phyloP scores from a whole-genome alignment of 1,140 invertebrate species.

The Rhopalosiphum padi region DNA sequence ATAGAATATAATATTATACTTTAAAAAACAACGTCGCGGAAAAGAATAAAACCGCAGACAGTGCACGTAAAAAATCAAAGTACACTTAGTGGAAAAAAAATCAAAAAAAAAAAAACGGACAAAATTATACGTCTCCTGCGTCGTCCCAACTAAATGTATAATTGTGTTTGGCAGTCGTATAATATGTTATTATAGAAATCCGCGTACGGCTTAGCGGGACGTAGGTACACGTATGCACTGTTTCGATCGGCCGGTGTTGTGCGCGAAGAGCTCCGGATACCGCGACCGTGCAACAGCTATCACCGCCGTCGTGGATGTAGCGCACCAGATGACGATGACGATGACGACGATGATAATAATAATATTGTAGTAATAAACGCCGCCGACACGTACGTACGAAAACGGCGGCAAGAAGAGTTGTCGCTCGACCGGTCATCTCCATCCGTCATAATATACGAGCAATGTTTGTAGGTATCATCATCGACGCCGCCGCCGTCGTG shows the following conservation, averaged over 20 bases:
- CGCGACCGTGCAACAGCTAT: background rate
- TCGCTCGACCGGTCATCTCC: slow-evolving; percentile 46
- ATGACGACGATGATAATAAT: background rate
- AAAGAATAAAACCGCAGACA: background rate
- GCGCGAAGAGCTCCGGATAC: background rate
- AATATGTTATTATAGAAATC: background rate
- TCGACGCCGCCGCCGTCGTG: background rate
- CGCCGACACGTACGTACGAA: background rate
- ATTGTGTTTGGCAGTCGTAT: background rate
- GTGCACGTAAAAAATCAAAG: background rate
- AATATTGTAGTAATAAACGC: background rate
- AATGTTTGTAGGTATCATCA: background rate
- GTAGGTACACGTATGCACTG: background rate
- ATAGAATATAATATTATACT: background rate
- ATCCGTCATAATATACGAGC: slow-evolving; percentile 35
- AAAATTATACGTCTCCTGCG: background rate
- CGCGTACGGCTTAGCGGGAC: background rate
- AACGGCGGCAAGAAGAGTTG: background rate
- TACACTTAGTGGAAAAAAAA: background rate
- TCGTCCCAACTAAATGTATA: background rate
- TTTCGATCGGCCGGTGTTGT: background rate
- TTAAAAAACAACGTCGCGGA: background rate
- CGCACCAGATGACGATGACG: background rate
- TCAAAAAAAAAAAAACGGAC: background rate
- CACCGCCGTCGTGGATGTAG: background rate